Evolutionary conservation across 1,140 invertebrate genomes (phyloP), one percentile per base, ranked within the genome.

Genomic region (Anastrepha ludens): DNA sequence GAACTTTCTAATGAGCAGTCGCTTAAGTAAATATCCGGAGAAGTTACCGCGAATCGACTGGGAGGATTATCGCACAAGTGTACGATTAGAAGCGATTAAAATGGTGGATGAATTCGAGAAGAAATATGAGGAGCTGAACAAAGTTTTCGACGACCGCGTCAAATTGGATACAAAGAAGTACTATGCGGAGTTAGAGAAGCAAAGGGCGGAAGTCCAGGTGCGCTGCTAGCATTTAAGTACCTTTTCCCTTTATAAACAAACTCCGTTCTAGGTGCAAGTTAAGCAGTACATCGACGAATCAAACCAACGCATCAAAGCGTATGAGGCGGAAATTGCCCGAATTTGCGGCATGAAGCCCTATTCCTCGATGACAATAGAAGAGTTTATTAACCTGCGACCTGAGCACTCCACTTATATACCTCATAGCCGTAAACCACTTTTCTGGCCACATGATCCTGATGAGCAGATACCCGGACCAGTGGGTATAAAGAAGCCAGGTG

Each of bases 361-460:
- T 86, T 94, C 95, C 64, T 94, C 98, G 89, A 98, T 99, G 98
- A 98, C 97, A 0, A 94, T 97, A 95, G 97, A 98, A 93, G 97
- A 98, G 93, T 97, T 94, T 91, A 91, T 91, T 17, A 95, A 96
- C 89, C 94, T 95, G 17, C 96, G 96, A 93, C 97, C 97, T 4
- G 95, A 98, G 0, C 39, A 91, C 64, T 95, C 96, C 17, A 89
- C 96, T 0, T 95, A 96, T 91, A 94, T 95, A 3, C 90, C 96
- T 88, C 96, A 96, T 88, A 96, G 94, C 74, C 96, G 97, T 88
- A 96, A 94, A 81, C 97, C 97, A 59, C 96, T 97, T 9, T 95
- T 96, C 94, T 98, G 96, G 96, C 97, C 97, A 0, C 97, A 98
- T 91, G 91, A 86, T 44, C 93, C 93, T 39, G 94, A 95, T 39